Evolutionary conservation across 37 sponge, comb jelly and placozoan species (phyloP).

Genomic region (Eunapius fragilis): DNA sequence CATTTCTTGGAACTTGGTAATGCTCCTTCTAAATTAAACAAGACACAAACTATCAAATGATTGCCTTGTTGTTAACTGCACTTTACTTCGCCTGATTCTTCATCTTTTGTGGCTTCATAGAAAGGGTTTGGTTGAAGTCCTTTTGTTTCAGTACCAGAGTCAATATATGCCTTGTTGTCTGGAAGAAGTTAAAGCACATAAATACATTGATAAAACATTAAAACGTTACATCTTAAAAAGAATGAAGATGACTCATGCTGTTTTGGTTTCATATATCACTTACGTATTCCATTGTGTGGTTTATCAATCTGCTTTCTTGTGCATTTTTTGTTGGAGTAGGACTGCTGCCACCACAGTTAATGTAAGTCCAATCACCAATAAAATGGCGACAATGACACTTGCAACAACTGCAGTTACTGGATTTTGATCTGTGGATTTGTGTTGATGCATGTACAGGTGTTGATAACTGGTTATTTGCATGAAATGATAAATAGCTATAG

Average conservation of each 20-base stretch:
- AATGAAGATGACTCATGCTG: background rate
- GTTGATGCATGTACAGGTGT: background rate
- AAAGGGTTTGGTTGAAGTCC: background rate
- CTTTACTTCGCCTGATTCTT: background rate
- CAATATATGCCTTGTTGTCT: background rate
- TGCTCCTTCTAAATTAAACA: background rate
- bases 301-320: background rate
- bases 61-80: background rate
- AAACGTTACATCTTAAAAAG: no score
- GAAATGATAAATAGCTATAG: no score
- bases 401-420: background rate
- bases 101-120: background rate
- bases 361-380: background rate
- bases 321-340: background rate
- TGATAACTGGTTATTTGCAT: no score
- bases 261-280: background rate
- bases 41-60: background rate
- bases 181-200: background rate
- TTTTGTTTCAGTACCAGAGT: background rate
- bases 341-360: background rate
- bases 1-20: background rate
- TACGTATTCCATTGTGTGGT: background rate
- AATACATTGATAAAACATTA: no score
- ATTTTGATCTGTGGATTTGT: background rate
- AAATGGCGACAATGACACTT: background rate